Conservation (phyloP, 2,888 invertebrate genomes). For the Pyralis farinalis region DNA sequence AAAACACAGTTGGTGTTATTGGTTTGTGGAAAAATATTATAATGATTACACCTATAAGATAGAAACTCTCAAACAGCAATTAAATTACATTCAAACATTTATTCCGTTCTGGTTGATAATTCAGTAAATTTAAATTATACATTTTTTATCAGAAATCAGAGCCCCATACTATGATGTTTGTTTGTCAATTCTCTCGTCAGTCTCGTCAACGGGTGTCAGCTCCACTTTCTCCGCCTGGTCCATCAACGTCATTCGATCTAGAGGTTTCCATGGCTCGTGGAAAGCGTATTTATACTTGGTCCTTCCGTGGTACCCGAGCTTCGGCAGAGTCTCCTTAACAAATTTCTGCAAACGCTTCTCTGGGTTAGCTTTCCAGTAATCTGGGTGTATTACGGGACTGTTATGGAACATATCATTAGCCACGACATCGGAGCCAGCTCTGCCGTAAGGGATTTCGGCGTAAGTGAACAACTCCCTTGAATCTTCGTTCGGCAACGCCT, state of each 20-base stretch:
- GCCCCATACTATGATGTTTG: conserved; percentile 28
- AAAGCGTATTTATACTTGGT: conserved; percentile 66
- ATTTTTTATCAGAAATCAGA: conserved; percentile 42
- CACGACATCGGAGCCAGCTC: conserved; percentile 14
- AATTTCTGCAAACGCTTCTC: conserved; percentile 28
- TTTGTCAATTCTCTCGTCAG: conserved; percentile 24
- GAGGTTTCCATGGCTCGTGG: conserved; percentile 68
- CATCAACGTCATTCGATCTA: conserved; percentile 53
- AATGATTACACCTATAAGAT: too few relatives aligned
- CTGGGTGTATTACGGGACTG: conserved; percentile 54
- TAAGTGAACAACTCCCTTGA: conserved; percentile 33
- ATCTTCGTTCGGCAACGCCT: conserved; percentile 50
- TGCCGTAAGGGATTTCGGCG: conserved; percentile 23
- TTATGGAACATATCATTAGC: conserved; percentile 54
- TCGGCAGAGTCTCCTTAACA: conserved; percentile 35
- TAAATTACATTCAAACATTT: too few relatives aligned
- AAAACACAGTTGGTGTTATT: too few relatives aligned
- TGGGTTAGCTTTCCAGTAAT: conserved; percentile 54
- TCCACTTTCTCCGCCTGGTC: conserved; percentile 58
- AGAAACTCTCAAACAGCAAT: too few relatives aligned
- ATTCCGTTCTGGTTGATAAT: conserved; percentile 23
- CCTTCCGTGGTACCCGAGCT: conserved; percentile 62
- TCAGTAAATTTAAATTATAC: conserved; percentile 16
- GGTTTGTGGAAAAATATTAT: too few relatives aligned
- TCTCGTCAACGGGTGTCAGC: conserved; percentile 19